phyloP scores from a whole-genome alignment of 2,113 vertebrate genomes.

The Burhinus oedicnemus region DNA sequence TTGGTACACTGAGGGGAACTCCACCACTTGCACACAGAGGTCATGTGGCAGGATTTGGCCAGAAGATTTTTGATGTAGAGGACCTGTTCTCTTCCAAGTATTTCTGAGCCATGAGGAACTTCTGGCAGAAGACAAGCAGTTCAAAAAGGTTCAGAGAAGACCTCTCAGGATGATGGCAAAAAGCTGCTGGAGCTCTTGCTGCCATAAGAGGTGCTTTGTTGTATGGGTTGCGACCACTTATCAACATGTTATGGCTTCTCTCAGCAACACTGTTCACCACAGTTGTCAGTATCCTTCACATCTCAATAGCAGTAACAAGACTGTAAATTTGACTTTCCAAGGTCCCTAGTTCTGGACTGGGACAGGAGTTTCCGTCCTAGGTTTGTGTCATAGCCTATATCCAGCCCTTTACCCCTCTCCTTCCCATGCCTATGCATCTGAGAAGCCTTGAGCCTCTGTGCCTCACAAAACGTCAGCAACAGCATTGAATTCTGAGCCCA shows the following conservation, averaged over 20 bases:
- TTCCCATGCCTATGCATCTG: not conserved
- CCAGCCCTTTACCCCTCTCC: not conserved
- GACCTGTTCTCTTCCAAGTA: not conserved
- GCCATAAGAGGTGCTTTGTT: not conserved
- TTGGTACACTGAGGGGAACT: not conserved
- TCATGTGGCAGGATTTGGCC: fast-evolving
- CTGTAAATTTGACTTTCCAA: not conserved
- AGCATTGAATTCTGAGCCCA: not conserved
- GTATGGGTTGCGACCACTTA: not conserved
- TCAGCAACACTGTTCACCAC: not conserved
- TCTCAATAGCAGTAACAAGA: not conserved
- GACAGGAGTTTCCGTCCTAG: not conserved
- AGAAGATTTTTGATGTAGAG: not conserved
- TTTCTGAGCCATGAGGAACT: not conserved
- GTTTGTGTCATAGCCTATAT: not conserved
- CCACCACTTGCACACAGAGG: not conserved
- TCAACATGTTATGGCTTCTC: not conserved
- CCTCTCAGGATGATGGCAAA: not conserved
- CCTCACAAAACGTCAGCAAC: not conserved
- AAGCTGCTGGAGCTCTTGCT: not conserved
- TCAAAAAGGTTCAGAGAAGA: not conserved
- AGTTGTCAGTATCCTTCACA: not conserved
- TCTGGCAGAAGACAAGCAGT: not conserved
- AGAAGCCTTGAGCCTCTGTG: not conserved
- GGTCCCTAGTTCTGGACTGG: not conserved